Percentiles rank a stretch among this genome's conserved stretches.
phyloP scores from a whole-genome alignment of 2,113 vertebrate genomes.

The Takifugu bimaculatus region DNA sequence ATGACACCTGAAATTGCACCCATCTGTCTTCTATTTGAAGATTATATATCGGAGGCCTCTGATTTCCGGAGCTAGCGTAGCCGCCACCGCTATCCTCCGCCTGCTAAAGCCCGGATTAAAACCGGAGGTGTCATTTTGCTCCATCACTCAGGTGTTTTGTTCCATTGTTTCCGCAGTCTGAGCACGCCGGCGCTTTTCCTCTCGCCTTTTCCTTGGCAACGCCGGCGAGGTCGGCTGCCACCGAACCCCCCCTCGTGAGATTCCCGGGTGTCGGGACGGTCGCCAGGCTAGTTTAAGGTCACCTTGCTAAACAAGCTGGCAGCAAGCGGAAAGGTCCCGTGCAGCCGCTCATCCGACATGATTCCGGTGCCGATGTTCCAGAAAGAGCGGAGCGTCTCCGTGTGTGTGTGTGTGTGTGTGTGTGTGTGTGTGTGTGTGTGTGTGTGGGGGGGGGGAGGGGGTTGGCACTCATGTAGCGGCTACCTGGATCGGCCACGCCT shows the following conservation, averaged over 20 bases:
- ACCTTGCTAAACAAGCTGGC: conserved; percentile 70
- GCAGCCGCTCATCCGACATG: conserved; percentile 61
- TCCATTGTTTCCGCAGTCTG: conserved; percentile 42
- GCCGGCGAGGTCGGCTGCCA: conserved; percentile 54
- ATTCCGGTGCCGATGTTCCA: conserved; percentile 43
- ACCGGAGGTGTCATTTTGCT: conserved; percentile 39
- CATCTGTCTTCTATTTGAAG: conserved; percentile 14
- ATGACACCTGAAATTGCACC: conserved; percentile 3
- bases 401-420: conserved; percentile 1
- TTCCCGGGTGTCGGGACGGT: conserved; percentile 64
- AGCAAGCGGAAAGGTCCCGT: conserved; percentile 55
- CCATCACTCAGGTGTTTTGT: conserved; percentile 40
- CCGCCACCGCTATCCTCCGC: conserved; percentile 21
- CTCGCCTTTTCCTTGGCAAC: conserved; percentile 49
- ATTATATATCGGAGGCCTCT: conserved; percentile 25
- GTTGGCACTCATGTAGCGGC: conserved; percentile 47
- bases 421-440: conserved; percentile 7
- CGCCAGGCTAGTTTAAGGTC: conserved; percentile 70
- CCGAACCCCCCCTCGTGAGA: conserved; percentile 64
- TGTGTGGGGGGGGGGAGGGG: conserved; percentile 10
- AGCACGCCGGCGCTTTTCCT: conserved; percentile 39
- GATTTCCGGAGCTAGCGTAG: conserved; percentile 26
- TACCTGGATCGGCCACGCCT: no score
- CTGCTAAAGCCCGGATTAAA: conserved; percentile 24
- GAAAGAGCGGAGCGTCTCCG: background rate